Evolutionary conservation across 1,140 invertebrate genomes (phyloP).

Genomic region (Bradynema listronoti): DNA sequence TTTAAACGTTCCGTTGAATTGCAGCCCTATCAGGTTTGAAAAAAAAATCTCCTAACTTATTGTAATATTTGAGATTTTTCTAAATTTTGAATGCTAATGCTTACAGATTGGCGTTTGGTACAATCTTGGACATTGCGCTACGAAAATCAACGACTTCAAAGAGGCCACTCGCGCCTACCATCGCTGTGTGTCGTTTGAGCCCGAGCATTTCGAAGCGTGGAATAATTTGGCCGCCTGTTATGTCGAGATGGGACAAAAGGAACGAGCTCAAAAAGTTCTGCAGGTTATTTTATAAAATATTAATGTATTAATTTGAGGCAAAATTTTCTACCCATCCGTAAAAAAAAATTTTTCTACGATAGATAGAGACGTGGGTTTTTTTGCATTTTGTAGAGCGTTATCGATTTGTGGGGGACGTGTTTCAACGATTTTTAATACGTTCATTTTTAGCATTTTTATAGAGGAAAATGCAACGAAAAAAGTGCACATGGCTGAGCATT

Average conservation of each 20-base stretch:
- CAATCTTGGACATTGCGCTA: constrained; percentile 29
- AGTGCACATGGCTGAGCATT: no score
- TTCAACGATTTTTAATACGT: neutral
- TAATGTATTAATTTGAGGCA: no score
- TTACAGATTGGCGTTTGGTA: constrained; percentile 24
- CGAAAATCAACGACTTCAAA: constrained; percentile 17
- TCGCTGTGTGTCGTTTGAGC: constrained; percentile 31
- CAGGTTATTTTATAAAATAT: constrained; percentile 16
- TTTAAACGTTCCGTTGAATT: constrained; percentile 23
- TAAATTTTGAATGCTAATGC: constrained; percentile 1
- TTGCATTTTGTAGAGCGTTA: neutral
- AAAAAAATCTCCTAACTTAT: constrained; percentile 10
- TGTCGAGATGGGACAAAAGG: constrained; percentile 23
- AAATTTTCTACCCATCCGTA: no score
- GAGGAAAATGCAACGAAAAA: no score
- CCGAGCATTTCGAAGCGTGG: constrained; percentile 37
- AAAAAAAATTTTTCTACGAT: neutral
- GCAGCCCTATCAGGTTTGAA: constrained; percentile 28
- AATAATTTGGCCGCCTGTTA: constrained; percentile 32
- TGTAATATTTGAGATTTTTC: neutral
- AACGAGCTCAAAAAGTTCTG: constrained; percentile 27
- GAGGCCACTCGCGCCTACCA: constrained; percentile 26
- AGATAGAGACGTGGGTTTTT: neutral
- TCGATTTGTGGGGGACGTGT: neutral
- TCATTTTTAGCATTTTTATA: no score